Base-by-base conservation (phyloP, 2,797 vertebrate genomes). In the Taenioides sp. region DNA sequence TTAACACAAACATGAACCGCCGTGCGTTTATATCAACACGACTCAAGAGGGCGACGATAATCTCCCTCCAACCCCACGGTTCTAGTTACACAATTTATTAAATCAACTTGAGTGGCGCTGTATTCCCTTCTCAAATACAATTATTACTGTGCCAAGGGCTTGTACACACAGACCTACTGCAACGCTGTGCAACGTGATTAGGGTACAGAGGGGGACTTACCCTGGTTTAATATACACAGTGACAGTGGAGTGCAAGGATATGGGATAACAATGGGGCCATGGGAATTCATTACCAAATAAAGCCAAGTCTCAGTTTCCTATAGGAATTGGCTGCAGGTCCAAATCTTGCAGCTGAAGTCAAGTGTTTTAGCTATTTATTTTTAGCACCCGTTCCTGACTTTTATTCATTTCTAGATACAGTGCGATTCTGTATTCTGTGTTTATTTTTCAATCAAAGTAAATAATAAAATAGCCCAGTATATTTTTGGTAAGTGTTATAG, bases 91-190 rank as follows among this genome's bases (percentile, higher is more conserved):
- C 67, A 76, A 34, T 67, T 67, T 68, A 69, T n/a, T 63, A 65
- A 62, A 77, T 57, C 34, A 50, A 43, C 74, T 50, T 34, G 52
- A 57, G 72, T 11, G 55, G 65, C 47, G 18, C 57, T 77, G 76
- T 69, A 75, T 77, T 80, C 34, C 11, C 70, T 49, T 50, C 74
- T 73, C 65, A 57, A 64, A 73, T 28, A 67, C 76, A 65, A 63
- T 70, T 25, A 70, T 54, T 61, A 43, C 43, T 20, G 28, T 7
- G 57, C 65, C 60, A 67, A 65, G 22, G 23, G 71, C 52, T n/a
- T 20, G 72, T 76, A 69, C 37, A 67, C 70, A 69, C 31, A 71
- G 64, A 74, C 3, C 3, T 14, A 27, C 54, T 57, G 54, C 54
- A 22, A 54, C 20, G n/a, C 20, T 22, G 20, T 54, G 52, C 20